Evolutionary conservation across 2,888 invertebrate genomes (phyloP).

Genomic region (Stenodema calcarata): DNA sequence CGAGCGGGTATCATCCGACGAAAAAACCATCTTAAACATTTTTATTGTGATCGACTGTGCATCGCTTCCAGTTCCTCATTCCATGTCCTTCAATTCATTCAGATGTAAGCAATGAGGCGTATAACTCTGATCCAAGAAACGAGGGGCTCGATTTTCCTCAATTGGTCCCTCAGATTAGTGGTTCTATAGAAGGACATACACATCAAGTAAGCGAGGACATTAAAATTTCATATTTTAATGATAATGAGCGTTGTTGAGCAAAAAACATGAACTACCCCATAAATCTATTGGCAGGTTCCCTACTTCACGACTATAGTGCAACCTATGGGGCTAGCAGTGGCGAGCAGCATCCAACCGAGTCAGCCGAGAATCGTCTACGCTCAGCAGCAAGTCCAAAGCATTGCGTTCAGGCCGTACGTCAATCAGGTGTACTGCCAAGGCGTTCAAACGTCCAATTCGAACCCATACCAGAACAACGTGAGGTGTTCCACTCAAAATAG

Average conservation of each 20-base stretch:
- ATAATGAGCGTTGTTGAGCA: no score
- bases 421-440: constrained; percentile 20
- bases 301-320: constrained; percentile 13
- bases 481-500: background rate
- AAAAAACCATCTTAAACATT: no score
- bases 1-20: no score
- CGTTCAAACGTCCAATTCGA: background rate
- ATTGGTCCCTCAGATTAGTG: background rate
- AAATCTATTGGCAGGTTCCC: background rate
- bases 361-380: background rate
- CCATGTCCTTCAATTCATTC: background rate
- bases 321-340: constrained; percentile 8
- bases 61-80: no score
- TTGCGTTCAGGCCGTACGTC: constrained; percentile 3
- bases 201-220: background rate
- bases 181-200: background rate
- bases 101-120: constrained; percentile 6
- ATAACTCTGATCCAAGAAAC: background rate
- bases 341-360: constrained; percentile 1
- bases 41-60: no score
- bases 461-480: background rate
- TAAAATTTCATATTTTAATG: no score
- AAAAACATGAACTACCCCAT: no score
- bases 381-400: constrained; percentile 3
- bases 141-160: background rate